Evolutionary conservation across 1,140 invertebrate species (phyloP).

Genomic region (Bombus cullumanus): DNA sequence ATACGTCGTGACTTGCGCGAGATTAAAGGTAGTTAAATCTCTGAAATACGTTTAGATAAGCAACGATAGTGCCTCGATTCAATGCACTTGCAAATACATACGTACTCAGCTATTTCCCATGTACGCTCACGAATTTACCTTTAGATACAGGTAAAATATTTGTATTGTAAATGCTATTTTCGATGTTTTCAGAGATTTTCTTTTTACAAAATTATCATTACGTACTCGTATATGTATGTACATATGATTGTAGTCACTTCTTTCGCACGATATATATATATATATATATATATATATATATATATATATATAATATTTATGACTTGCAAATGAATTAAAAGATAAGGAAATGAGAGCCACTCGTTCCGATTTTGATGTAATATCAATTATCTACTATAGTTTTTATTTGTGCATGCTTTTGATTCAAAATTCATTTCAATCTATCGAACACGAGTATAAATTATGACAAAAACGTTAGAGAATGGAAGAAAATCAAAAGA

Average conservation of each 20-base stretch:
- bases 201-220: slow-evolving; percentile 8
- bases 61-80: no score
- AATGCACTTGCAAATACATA: not conserved
- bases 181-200: not conserved
- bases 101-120: no score
- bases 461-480: not conserved
- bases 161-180: no score
- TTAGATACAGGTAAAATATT: not conserved
- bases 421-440: not conserved
- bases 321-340: not conserved
- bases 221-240: not conserved
- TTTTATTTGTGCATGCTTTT: slow-evolving; percentile 19
- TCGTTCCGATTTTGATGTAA: not conserved
- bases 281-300: no score
- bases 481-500: no score
- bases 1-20: no score
- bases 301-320: no score
- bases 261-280: not conserved
- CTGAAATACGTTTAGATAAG: no score
- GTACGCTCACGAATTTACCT: not conserved
- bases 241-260: slow-evolving; percentile 5
- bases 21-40: no score
- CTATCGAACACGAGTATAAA: not conserved
- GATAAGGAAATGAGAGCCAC: no score
- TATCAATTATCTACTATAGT: not conserved